Base-by-base conservation (phyloP, 2,113 vertebrate species). In the Ranitomeya variabilis region DNA sequence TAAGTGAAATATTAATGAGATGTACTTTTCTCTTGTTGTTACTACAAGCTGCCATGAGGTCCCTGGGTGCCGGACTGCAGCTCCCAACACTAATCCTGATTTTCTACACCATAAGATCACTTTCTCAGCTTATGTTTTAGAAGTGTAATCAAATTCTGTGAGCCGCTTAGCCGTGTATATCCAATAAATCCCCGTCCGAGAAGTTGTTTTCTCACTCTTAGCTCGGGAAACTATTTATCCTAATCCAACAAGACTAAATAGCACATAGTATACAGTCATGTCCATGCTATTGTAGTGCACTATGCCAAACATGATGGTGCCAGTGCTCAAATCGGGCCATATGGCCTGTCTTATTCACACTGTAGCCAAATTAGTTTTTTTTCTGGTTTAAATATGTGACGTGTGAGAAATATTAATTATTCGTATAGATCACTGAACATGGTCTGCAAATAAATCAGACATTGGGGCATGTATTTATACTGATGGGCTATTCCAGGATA, bases 91-190 rank as follows among this genome's bases (percentile, higher is more conserved):
- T 87, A 86, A 86, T 74, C 84, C 71, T 87, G 45, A 66, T 80
- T 80, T 87, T 87, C 77, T 19, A 11, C 62, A 52, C 59, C 52
- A 87, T 87, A 67, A 80, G 86, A 80, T 87, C 86, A 87, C 77
- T 87, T 87, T 87, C 86, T 80, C 59, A 71, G 37, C 73, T 78
- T 78, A 67, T 67, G 62, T 83, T 85, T 69, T 73, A 64, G 52
- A 59, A 85, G 83, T 85, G 83, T 85, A 85, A 19, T 85, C 52
- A 85, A 73, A 67, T 83, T 73, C 23, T 73, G 16, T 85, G 83
- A 85, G 83, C 83, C 59, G 67, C 81, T 83, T 83, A 83, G 81
- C 84, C n/a, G 69, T 7, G 55, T 86, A 77, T 77, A 86, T 86
- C 84, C 84, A 77, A 76, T 86, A 86, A 86, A 77, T 37, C 84